Percentiles rank a stretch among this genome's conserved stretches.
Conservation (phyloP, 2,113 vertebrate genomes). For the Heterotilapia buettikoferi region DNA sequence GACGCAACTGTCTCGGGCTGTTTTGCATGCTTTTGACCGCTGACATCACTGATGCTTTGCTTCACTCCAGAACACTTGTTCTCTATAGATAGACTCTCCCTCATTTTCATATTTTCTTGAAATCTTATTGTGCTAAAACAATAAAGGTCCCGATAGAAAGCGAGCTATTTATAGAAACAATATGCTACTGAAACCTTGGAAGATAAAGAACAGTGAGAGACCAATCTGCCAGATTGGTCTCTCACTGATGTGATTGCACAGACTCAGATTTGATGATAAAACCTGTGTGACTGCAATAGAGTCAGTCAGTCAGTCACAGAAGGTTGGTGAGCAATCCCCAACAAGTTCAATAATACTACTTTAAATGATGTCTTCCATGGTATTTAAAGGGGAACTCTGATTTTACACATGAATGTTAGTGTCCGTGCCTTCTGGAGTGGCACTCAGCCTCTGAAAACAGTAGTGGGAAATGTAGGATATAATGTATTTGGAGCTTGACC, state of each 20-base stretch:
- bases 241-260: not conserved
- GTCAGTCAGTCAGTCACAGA: not conserved
- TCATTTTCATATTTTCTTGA: constrained; percentile 38
- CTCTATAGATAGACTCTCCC: not conserved
- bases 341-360: not conserved
- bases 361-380: not conserved
- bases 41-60: not conserved
- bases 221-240: not conserved
- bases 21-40: constrained; percentile 33
- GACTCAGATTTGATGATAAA: not conserved
- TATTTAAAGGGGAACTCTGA: not conserved
- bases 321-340: not conserved
- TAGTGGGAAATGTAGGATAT: not conserved
- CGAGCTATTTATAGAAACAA: not conserved
- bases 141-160: not conserved
- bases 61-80: not conserved
- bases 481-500: not conserved
- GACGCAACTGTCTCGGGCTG: not conserved
- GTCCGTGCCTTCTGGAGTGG: not conserved
- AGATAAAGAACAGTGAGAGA: not conserved
- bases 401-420: not conserved
- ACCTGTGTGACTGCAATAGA: not conserved
- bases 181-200: not conserved
- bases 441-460: not conserved
- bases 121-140: not conserved